Conservation (phyloP, 2,888 invertebrate species). For the Synanthedon myopaeformis region DNA sequence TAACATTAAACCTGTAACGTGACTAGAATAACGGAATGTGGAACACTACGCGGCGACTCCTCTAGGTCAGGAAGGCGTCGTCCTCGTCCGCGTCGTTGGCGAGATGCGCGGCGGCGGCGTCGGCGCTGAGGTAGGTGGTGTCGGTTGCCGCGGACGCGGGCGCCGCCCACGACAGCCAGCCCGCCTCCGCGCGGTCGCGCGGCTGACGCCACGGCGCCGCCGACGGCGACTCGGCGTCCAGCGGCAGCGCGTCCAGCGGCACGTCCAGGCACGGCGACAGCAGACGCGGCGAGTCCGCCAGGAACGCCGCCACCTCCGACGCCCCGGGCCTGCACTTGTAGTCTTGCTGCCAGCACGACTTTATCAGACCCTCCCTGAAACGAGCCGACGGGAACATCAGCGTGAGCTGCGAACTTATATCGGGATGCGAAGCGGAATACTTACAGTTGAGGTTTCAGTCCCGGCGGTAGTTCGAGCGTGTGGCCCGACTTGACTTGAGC, state of each 20-base stretch:
- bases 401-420: background rate
- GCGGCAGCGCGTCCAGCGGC: conserved; percentile 79
- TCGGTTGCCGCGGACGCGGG: conserved; percentile 38
- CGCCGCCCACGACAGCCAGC: conserved; percentile 45
- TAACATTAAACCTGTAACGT: conserved; percentile 6
- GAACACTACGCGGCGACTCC: conserved; percentile 12
- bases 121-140: conserved; percentile 48
- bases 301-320: conserved; percentile 82
- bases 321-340: conserved; percentile 79
- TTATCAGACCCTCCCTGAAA: conserved; percentile 78
- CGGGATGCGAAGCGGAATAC: conserved; percentile 32
- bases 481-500: conserved; percentile 83
- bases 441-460: conserved; percentile 83
- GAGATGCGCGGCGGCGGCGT: conserved; percentile 6
- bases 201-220: conserved; percentile 24
- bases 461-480: conserved; percentile 79
- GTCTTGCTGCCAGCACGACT: conserved; percentile 83
- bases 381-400: background rate
- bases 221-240: conserved; percentile 57
- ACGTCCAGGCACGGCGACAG: conserved; percentile 83
- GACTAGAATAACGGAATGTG: conserved; percentile 20
- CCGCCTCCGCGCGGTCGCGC: conserved; percentile 33
- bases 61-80: conserved; percentile 25
- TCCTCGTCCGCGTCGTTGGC: conserved; percentile 26
- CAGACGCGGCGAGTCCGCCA: conserved; percentile 82